phyloP scores from a whole-genome alignment of 2,797 vertebrate genomes.

The Bovichtus variegatus region DNA sequence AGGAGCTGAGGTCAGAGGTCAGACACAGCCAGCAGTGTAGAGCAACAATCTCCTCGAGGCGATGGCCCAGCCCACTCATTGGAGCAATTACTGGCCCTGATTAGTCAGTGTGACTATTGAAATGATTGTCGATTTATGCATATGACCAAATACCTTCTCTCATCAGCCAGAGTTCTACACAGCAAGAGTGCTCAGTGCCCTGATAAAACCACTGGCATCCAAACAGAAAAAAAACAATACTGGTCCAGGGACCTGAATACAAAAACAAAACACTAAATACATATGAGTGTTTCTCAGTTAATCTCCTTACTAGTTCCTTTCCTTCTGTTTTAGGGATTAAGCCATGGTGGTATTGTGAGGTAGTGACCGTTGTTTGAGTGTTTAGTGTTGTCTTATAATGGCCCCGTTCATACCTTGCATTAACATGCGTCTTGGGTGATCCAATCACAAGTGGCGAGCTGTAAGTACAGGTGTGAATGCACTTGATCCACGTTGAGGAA shows the following conservation, averaged over 20 bases:
- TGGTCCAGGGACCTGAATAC: neutral
- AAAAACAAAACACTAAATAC: neutral
- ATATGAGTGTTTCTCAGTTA: neutral
- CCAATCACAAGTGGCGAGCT: no score
- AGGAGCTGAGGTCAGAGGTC: conserved; percentile 69
- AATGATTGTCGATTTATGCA: conserved; percentile 66
- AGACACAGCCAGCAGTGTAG: conserved; percentile 37
- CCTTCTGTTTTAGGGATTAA: neutral
- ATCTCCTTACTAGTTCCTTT: neutral
- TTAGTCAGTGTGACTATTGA: conserved; percentile 55
- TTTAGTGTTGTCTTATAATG: no score
- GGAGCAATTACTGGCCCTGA: conserved; percentile 63
- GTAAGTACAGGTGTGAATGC: no score
- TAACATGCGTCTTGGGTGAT: no score
- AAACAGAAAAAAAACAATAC: neutral
- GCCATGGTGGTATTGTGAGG: neutral
- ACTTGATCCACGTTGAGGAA: no score
- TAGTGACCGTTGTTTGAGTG: neutral
- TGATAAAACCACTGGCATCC: conserved; percentile 6
- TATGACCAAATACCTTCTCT: conserved; percentile 22
- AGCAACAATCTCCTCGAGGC: conserved; percentile 59
- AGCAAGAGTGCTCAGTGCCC: conserved; percentile 2
- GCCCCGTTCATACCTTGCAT: no score
- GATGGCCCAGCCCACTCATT: conserved; percentile 39
- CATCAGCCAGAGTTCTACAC: neutral